A percentile compares a stretch with the other conserved stretches of the same genome.
These are phyloP conservation scores for Bombus waltoni DNA, from an alignment of 1,140 invertebrate genomes.

Conservation along the genomic window DNA sequence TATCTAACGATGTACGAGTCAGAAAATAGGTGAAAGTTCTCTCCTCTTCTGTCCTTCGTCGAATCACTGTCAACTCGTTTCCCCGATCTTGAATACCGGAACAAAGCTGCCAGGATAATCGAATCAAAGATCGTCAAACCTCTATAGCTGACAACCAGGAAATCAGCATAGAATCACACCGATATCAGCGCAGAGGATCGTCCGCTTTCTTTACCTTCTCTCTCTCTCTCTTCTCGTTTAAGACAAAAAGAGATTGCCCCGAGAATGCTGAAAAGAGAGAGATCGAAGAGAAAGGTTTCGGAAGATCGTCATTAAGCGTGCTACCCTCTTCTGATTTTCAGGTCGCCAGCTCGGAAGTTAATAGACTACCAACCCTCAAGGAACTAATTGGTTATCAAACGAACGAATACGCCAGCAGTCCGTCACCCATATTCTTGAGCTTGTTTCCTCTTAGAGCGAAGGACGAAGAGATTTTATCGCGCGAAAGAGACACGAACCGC, in stretches of 20 bases:
- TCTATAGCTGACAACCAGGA: neutral
- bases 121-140: neutral
- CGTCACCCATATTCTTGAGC: conserved; percentile 47
- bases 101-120: neutral
- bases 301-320: conserved; percentile 61
- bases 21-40: neutral
- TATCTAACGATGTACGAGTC: neutral
- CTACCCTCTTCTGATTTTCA: conserved; percentile 79
- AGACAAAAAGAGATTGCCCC: conserved; percentile 18
- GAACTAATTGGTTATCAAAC: conserved; percentile 68
- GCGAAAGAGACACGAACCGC: neutral
- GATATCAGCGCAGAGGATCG: neutral
- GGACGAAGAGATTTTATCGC: neutral
- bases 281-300: conserved; percentile 23
- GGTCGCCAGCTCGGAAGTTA: conserved; percentile 71
- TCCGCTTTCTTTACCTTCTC: conserved; percentile 21
- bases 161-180: neutral
- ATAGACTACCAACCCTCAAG: conserved; percentile 75
- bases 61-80: neutral
- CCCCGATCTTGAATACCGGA: neutral
- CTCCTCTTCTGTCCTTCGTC: neutral
- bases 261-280: conserved; percentile 46
- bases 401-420: conserved; percentile 15
- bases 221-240: conserved; percentile 43
- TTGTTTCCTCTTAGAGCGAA: conserved; percentile 34